Conservation (phyloP, 2,797 vertebrate species). For the Coracias cyanogaster region DNA sequence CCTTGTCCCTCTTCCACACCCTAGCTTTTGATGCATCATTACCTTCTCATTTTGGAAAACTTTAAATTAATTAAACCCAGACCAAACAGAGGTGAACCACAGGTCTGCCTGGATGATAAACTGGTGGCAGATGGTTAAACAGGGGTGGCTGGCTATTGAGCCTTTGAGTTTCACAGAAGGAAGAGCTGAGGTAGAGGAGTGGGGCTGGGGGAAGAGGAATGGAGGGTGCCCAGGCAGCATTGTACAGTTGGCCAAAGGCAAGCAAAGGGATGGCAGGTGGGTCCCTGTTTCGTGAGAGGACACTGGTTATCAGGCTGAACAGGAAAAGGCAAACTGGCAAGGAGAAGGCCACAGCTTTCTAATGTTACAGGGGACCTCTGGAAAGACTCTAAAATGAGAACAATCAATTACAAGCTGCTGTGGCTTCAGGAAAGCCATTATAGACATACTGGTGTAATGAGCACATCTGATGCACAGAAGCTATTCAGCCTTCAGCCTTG, state of each 20-base stretch:
- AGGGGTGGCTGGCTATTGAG: accelerated
- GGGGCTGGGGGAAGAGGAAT: not conserved
- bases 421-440: constrained; percentile 25
- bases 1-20: not conserved
- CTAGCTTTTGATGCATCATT: not conserved
- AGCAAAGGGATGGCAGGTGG: not conserved
- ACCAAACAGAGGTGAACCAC: not conserved
- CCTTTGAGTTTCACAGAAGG: not conserved
- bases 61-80: not conserved
- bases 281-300: accelerated
- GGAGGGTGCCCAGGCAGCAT: not conserved
- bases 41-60: not conserved
- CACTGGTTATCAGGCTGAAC: not conserved
- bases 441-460: not conserved
- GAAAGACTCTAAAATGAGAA: not conserved
- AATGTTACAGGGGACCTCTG: not conserved
- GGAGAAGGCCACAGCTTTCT: not conserved
- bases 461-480: constrained; percentile 24
- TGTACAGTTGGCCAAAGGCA: accelerated
- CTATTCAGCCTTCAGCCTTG: constrained; percentile 53
- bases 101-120: not conserved
- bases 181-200: not conserved
- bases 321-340: not conserved
- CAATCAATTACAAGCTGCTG: constrained; percentile 40
- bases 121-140: accelerated